Conservation (phyloP, 2,888 invertebrate species). For the Blomia tropicalis region DNA sequence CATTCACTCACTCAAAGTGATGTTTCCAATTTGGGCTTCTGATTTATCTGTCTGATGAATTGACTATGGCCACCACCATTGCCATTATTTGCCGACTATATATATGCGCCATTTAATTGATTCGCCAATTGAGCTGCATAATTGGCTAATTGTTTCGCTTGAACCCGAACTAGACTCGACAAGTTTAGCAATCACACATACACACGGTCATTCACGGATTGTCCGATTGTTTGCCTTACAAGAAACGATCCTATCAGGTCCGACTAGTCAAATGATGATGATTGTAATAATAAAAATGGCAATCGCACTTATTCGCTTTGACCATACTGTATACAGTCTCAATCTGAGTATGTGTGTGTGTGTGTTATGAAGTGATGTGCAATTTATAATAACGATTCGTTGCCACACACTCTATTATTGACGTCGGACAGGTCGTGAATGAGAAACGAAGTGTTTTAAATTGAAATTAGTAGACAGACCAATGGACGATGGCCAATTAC, state of each 20-base stretch:
- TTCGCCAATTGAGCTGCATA: not conserved
- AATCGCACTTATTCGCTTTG: too few species aligned
- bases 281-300: too few species aligned
- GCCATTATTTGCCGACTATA: not conserved
- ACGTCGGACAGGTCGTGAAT: not conserved
- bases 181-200: too few species aligned
- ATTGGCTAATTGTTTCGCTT: constrained; percentile 2
- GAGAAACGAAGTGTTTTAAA: constrained; percentile 7
- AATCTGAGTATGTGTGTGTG: too few species aligned
- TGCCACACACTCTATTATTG: not conserved
- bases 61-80: constrained; percentile 4
- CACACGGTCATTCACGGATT: too few species aligned
- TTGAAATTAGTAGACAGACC: constrained; percentile 9
- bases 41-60: constrained; percentile 12
- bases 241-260: too few species aligned
- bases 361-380: not conserved
- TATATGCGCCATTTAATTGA: not conserved
- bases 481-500: too few species aligned
- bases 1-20: too few species aligned
- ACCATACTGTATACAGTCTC: too few species aligned
- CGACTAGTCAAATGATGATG: too few species aligned
- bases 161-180: not conserved
- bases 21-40: not conserved
- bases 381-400: not conserved
- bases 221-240: not conserved